Base-by-base conservation (phyloP, 92 coral and sea anemone genomes). In the Parazoanthus darwini region DNA sequence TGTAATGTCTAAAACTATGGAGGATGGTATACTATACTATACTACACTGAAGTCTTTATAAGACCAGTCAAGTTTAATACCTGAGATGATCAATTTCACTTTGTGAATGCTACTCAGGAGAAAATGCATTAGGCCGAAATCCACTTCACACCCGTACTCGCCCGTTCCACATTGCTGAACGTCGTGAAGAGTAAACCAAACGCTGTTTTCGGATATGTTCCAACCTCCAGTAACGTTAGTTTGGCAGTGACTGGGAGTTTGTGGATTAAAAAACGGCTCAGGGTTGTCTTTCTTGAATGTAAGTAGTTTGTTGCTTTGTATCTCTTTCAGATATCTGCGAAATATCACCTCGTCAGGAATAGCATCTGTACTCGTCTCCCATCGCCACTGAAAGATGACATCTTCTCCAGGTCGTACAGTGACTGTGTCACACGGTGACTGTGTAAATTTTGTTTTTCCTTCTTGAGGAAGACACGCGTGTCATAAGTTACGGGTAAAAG, bases 311-410 rank as follows among this genome's bases (percentile, higher is more conserved):
- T 22, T 37, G 37, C 16, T 15, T 9, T 54, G 33, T 29, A 29
- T 0, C 18, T 3, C 22, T 50, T 29, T 11, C 29, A n/a, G 35
- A 11, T 18, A 25, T 43, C 50, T 51, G 22, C 25, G n/a, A 33
- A 79, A 26, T 79, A 79, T 79, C 33, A 79, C 43, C 83, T 79
- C 83, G 6, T 79, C 71, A 20, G 8, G 43, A 15, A 25, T 20
- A 13, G 70, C 8, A 35, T 79, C 33, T 5, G 33, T 11, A 0
- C 10, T 51, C 42, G 48, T 36, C 67, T 8, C 6, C 83, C 83
- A 79, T 33, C 58, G 46, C 83, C 83, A 79, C 33, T 54, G 33
- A n/a, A 79, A 79, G 58, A 70, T 22, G 3, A 79, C 68, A 18
- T 54, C 48, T 51, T 79, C 83, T 8, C 70, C 70, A 26, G 83